Conservation (phyloP, 2,888 invertebrate genomes). For the Melipona beecheii region DNA sequence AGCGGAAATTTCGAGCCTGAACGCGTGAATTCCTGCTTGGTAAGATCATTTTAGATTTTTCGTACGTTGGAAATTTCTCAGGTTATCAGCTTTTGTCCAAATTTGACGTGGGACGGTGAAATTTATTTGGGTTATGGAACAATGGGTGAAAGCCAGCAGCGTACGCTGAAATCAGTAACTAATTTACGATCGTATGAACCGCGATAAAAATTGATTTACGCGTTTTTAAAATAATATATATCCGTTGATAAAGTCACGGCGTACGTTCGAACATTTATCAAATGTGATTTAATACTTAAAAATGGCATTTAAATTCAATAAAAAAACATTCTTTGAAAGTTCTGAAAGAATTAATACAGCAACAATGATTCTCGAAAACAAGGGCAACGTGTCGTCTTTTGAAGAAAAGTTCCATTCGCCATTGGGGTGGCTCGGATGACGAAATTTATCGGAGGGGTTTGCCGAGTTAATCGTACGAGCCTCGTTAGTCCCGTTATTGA, state of each 20-base stretch:
- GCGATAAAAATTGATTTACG: background rate
- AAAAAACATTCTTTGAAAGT: background rate
- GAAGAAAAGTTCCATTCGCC: slow-evolving; percentile 5
- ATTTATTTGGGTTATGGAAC: background rate
- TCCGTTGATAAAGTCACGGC: background rate
- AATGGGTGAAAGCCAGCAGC: background rate
- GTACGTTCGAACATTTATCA: background rate
- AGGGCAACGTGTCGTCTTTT: background rate
- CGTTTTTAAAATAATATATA: background rate
- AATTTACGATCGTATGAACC: background rate
- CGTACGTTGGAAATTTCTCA: background rate
- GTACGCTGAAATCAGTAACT: slow-evolving; percentile 20
- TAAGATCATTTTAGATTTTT: background rate
- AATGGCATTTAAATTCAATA: no score
- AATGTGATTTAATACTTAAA: background rate
- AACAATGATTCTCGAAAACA: background rate
- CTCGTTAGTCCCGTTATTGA: slow-evolving; percentile 68
- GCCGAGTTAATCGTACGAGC: slow-evolving; percentile 56
- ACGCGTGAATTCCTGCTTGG: background rate
- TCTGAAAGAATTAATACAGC: background rate
- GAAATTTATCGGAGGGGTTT: slow-evolving; percentile 55
- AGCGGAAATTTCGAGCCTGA: background rate
- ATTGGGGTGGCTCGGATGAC: slow-evolving; percentile 14
- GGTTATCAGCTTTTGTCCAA: slow-evolving; percentile 5
- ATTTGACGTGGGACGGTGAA: background rate